phyloP scores from a whole-genome alignment of 2,888 invertebrate species.

The Dorcus hopei region DNA sequence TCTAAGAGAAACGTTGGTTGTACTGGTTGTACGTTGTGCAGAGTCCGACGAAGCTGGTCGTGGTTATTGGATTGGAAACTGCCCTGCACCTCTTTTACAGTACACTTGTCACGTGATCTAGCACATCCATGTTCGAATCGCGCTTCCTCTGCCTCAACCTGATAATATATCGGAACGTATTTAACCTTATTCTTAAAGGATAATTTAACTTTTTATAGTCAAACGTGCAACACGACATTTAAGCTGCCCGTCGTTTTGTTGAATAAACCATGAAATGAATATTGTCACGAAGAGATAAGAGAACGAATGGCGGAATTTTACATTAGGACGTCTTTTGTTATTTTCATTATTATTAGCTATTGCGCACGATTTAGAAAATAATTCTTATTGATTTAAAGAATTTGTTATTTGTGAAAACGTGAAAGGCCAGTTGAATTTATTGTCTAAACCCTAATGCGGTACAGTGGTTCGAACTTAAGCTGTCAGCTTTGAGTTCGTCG shows the following conservation, averaged over 20 bases:
- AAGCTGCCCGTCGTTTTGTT: no score
- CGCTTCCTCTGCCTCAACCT: slow-evolving; percentile 4
- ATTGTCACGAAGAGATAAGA: no score
- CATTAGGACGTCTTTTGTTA: no score
- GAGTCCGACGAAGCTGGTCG: slow-evolving; percentile 20
- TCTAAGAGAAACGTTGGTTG: no score
- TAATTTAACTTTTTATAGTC: no score
- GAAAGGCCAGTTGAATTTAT: neutral
- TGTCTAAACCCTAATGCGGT: neutral
- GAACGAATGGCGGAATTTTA: no score
- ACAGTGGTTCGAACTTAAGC: neutral
- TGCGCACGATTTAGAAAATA: no score
- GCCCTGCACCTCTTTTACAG: slow-evolving; percentile 36
- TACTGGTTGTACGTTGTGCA: neutral
- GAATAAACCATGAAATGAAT: no score
- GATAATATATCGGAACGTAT: slow-evolving; percentile 32
- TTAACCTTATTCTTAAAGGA: slow-evolving; percentile 9
- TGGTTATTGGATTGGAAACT: slow-evolving; percentile 35
- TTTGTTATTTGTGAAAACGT: no score
- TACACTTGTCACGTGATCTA: slow-evolving; percentile 37
- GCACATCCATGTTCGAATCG: slow-evolving; percentile 14
- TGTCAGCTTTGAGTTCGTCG: slow-evolving; percentile 3
- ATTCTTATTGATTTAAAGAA: no score
- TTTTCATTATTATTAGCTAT: no score
- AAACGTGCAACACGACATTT: no score